phyloP scores from a whole-genome alignment of 2,797 vertebrate species.

The Setipinna tenuifilis region DNA sequence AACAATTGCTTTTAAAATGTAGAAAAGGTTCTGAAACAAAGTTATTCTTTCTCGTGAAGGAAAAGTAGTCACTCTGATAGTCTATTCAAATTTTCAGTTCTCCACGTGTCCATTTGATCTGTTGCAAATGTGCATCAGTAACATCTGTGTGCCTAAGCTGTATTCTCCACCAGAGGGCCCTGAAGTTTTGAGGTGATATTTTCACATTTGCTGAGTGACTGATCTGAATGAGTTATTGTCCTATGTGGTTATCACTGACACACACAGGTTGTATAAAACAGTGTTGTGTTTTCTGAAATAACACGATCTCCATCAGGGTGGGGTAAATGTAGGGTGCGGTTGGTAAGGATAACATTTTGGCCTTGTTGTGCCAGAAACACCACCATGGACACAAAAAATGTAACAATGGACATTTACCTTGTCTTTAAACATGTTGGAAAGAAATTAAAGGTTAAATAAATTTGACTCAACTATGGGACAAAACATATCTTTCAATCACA shows the following conservation, averaged over 20 bases:
- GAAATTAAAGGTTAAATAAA: constrained; percentile 30
- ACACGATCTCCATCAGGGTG: constrained; percentile 29
- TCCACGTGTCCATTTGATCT: not conserved
- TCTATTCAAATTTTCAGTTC: not conserved
- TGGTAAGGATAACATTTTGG: constrained; percentile 30
- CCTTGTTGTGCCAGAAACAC: constrained; percentile 20
- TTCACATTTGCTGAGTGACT: not conserved
- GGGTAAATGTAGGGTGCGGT: constrained; percentile 17
- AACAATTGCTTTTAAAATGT: too few species aligned
- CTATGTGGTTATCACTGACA: constrained; percentile 38
- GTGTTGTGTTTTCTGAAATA: constrained; percentile 40
- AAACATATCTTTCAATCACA: not conserved
- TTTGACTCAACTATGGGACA: not conserved
- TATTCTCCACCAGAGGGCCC: not conserved
- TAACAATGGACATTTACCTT: not conserved
- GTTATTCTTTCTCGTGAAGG: too few species aligned
- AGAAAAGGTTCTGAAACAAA: too few species aligned
- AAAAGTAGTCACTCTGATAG: not conserved
- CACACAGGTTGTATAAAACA: constrained; percentile 21
- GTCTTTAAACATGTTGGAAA: constrained; percentile 1
- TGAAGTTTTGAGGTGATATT: not conserved
- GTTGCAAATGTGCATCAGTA: not conserved
- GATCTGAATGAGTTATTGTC: constrained; percentile 32
- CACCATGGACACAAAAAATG: constrained; percentile 7
- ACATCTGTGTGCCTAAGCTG: not conserved